Percentiles rank a stretch among this genome's conserved stretches.
These are phyloP conservation scores for Hyaena hyaena DNA, from an alignment of 2,113 vertebrate species.

Conservation along the genomic window DNA sequence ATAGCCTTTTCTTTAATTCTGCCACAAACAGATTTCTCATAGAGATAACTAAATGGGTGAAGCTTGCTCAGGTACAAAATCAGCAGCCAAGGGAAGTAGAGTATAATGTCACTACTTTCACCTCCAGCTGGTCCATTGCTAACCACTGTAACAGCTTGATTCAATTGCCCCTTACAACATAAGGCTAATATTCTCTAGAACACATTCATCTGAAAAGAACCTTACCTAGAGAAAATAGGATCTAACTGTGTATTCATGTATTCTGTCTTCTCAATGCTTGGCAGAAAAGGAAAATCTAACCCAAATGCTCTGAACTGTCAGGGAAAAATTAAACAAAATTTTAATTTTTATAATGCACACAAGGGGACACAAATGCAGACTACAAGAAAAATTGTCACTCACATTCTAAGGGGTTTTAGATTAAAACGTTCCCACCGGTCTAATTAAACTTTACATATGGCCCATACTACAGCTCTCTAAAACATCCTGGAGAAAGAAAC, in stretches of 20 bases:
- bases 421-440: slow-evolving; percentile 4
- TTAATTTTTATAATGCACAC: slow-evolving; percentile 34
- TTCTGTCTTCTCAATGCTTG: slow-evolving; percentile 61
- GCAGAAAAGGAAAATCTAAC: slow-evolving; percentile 72
- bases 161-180: background rate
- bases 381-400: slow-evolving; percentile 7
- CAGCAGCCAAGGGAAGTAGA: background rate
- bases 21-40: background rate
- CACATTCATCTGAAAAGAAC: slow-evolving; percentile 10
- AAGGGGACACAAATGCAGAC: slow-evolving; percentile 1
- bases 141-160: background rate
- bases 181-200: background rate
- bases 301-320: slow-evolving; percentile 58
- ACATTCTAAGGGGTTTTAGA: background rate
- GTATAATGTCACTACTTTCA: background rate
- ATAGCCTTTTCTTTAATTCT: slow-evolving; percentile 14
- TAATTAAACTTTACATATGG: slow-evolving; percentile 50
- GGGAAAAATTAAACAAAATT: slow-evolving; percentile 71
- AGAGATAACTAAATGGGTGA: slow-evolving; percentile 15
- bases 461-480: slow-evolving; percentile 60
- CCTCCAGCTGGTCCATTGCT: background rate
- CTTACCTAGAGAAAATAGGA: background rate
- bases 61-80: background rate
- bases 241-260: slow-evolving; percentile 52
- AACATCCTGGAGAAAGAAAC: slow-evolving; percentile 35